Base-by-base conservation (phyloP, 2,113 vertebrate genomes). In the Urocolius indicus region DNA sequence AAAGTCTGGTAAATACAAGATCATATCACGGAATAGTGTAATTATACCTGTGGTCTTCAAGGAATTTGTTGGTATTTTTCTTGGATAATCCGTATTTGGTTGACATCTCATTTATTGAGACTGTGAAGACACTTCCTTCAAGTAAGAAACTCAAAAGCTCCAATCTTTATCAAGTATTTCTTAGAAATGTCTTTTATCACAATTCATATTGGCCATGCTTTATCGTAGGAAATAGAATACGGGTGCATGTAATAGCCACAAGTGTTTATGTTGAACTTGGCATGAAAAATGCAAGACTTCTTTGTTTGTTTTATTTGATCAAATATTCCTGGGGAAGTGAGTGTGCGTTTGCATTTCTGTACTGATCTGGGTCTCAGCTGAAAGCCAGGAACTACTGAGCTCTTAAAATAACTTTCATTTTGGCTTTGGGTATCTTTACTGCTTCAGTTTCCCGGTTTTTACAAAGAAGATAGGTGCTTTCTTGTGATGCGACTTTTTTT, bases 191-290 rank as follows among this genome's bases (percentile, higher is more conserved):
- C 65, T 92, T 93, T 77, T 92, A 93, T 93, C 88, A 17, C 90
- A 86, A 38, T 76, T 95, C 76, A 19, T 72, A 62, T 91, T 96
- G 95, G 90, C 94, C 10, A 0, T 82, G 73, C 83, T 97, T 95
- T 96, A 96, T 94, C 95, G 54, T 95, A 95, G 94, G 94, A 95
- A 96, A 92, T 96, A 90, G 92, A 92, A 92, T 89, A 95, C 26
- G 69, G 83, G 83, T 89, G 69, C 96, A 75, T 89, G 92, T 95
- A 97, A 96, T 92, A 95, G 83, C 69, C 90, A 86, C 90, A 72
- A 96, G 86, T 90, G 86, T 93, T 95, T 95, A 93, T 97, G 85
- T 94, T 95, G 91, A 94, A 94, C 92, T 97, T 96, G 95, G 95
- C 95, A 95, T 68, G 92, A 86, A 67, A 84, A 90, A 89, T 11